These are phyloP conservation scores for Probaryconus sp. DNA, from an alignment of 1,140 invertebrate species.

Conservation along the genomic window DNA sequence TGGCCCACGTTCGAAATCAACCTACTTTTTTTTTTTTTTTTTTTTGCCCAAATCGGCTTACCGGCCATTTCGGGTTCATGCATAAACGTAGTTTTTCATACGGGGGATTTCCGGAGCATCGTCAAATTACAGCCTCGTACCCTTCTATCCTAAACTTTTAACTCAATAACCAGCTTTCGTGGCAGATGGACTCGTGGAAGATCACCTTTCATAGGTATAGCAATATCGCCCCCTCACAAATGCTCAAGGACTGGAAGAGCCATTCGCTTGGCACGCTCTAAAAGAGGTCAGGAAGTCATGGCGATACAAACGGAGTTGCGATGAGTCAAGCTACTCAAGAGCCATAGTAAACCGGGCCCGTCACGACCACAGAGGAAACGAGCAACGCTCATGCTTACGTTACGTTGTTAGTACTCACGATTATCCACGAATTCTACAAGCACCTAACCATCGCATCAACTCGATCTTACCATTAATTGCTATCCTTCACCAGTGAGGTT, in stretches of 20 bases:
- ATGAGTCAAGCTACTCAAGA: conserved; percentile 39
- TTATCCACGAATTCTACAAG: conserved; percentile 26
- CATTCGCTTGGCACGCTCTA: conserved; percentile 18
- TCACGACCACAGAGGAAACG: conserved; percentile 6
- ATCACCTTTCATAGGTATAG: conserved; percentile 42
- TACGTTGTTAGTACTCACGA: conserved; percentile 19
- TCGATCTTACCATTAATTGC: too few species aligned
- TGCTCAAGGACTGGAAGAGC: conserved; percentile 14
- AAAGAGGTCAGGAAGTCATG: conserved; percentile 42
- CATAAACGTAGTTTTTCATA: conserved; percentile 27
- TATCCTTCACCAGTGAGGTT: too few species aligned
- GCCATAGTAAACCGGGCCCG: conserved; percentile 8
- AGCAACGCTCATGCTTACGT: conserved; percentile 9
- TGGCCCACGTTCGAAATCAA: conserved; percentile 19
- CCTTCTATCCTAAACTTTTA: conserved; percentile 42
- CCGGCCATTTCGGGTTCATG: not conserved
- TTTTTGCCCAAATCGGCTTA: conserved; percentile 34
- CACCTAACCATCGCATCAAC: too few species aligned
- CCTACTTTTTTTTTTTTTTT: too few species aligned
- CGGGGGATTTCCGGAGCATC: conserved; percentile 29
- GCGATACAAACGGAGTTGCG: conserved; percentile 17
- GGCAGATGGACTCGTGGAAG: conserved; percentile 35
- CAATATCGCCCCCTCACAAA: conserved; percentile 2
- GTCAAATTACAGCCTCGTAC: conserved; percentile 37
- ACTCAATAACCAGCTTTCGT: conserved; percentile 37